Evolutionary conservation across 2,113 vertebrate genomes (phyloP).

Genomic region (Dicentrarchus labrax): DNA sequence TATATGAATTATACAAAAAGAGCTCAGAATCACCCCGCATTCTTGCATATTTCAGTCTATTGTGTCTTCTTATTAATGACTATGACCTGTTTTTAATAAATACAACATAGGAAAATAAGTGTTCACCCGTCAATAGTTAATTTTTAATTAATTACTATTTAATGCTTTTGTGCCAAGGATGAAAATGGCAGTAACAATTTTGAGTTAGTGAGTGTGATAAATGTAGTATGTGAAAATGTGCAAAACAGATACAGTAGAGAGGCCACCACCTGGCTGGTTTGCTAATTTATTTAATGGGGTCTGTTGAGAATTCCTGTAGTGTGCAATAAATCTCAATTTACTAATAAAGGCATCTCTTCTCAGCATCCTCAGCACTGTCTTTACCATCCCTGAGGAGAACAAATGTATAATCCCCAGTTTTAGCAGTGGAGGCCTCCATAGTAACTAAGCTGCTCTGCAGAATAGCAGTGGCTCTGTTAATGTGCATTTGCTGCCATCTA

Average conservation of each 20-base stretch:
- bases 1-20: neutral
- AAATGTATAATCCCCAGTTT: conserved; percentile 16
- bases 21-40: no score
- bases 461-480: neutral
- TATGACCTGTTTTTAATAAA: neutral
- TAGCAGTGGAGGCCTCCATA: conserved; percentile 4
- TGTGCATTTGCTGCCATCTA: conserved; percentile 71
- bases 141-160: conserved; percentile 26
- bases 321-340: conserved; percentile 55
- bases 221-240: conserved; percentile 19
- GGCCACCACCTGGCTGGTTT: conserved; percentile 21
- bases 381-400: conserved; percentile 35
- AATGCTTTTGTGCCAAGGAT: neutral
- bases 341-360: conserved; percentile 37
- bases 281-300: conserved; percentile 40
- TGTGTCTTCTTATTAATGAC: neutral
- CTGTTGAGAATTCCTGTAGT: conserved; percentile 29
- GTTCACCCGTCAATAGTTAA: neutral
- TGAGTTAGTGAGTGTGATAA: conserved; percentile 29
- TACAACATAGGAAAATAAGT: neutral
- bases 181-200: conserved; percentile 18
- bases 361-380: conserved; percentile 33
- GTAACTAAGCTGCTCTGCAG: neutral
- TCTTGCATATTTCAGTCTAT: neutral
- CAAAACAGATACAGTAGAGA: conserved; percentile 19